Evolutionary conservation across 1,140 invertebrate genomes (phyloP), one percentile per base, ranked within the genome.

Genomic region (Hylaeus volcanicus): DNA sequence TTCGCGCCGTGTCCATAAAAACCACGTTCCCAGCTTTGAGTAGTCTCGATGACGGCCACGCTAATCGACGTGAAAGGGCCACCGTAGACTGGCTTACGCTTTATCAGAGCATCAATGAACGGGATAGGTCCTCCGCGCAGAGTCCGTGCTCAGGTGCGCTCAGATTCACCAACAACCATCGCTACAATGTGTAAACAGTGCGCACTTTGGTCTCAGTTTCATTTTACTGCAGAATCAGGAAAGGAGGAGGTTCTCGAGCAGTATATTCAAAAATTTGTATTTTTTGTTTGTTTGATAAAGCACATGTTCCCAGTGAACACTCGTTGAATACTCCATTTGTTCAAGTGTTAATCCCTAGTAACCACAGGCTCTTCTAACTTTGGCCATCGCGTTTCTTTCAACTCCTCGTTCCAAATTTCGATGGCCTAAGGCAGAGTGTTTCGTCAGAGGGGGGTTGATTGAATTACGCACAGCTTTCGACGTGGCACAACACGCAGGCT

Each of bases 101-200:
- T 89, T 87, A 85, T 87, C 86, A 86, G 74, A 75, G 71, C 82
- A 83, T 77, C 69, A 64, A 53, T 26, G 60, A 69, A 69, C 51
- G 60, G 74, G 79, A 26, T 26, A 26, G 26, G 26, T 26, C 26
- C 26, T 0, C 26, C 26, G 0, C 26, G 26, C 26, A 26, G 26
- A 26, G 26, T 26, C 26, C 26, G 26, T 26, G 26, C 26, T 26
- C 26, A 26, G 26, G 26, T 0, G 26, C 26, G 26, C 26, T 26
- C 26, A 26, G 26, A 26, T 26, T 26, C 26, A 26, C 26, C 26
- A 26, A 26, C 26, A 26, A 0, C 26, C 26, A 26, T 26, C 26
- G 26, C 26, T 26, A 26, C 26, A 26, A 26, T 26, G 26, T 26
- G 26, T 26, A 26, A 26, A 26, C 26, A 26, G 26, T 26, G 26